A percentile compares a stretch with the other conserved stretches of the same genome.
These are phyloP conservation scores for Drosophila koepferae DNA, from an alignment of 2,888 invertebrate species.

Conservation along the genomic window DNA sequence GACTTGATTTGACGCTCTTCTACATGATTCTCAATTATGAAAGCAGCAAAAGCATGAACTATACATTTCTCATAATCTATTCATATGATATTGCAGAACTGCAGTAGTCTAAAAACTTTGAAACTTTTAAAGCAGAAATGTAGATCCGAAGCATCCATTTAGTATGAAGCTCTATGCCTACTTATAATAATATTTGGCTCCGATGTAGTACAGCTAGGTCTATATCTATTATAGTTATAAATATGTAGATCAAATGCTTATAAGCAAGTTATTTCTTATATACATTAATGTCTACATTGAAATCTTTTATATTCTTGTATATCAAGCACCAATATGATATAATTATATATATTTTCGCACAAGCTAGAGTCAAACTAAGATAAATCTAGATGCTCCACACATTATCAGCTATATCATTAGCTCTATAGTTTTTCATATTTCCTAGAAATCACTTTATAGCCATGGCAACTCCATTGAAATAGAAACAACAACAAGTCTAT, in stretches of 20 bases:
- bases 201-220: too few species aligned
- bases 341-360: neutral
- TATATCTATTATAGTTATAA: too few species aligned
- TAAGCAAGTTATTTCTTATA: too few species aligned
- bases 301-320: too few species aligned
- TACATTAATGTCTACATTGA: too few species aligned
- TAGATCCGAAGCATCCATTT: too few species aligned
- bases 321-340: neutral
- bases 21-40: neutral
- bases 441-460: neutral
- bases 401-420: neutral
- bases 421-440: neutral
- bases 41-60: neutral
- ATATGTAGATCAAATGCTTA: too few species aligned
- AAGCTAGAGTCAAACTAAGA: neutral
- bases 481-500: slow-evolving; percentile 5
- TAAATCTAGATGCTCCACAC: neutral
- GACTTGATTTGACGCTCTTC: neutral
- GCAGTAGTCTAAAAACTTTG: too few species aligned
- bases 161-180: too few species aligned
- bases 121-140: too few species aligned
- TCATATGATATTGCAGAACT: neutral
- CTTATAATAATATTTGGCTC: too few species aligned
- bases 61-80: neutral
- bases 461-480: neutral